Evolutionary conservation across 1,140 invertebrate species (phyloP).

Genomic region (Asbolus verrucosus): DNA sequence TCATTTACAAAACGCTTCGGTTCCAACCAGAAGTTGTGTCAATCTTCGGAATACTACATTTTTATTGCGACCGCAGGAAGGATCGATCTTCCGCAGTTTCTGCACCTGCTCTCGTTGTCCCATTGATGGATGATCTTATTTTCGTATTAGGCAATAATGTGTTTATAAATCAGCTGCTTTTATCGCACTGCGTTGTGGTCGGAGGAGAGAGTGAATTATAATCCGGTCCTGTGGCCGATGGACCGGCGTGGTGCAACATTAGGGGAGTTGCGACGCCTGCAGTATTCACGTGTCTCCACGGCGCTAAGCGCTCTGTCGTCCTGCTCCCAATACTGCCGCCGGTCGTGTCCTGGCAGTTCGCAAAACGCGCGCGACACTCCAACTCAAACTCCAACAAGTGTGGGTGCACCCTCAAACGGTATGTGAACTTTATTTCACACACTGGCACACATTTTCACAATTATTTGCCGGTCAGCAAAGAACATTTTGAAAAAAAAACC

Average conservation of each 20-base stretch:
- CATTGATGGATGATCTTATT: no score
- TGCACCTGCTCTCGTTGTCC: not conserved
- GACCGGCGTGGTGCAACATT: constrained; percentile 47
- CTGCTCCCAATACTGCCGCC: constrained; percentile 21
- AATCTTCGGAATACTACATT: constrained; percentile 13
- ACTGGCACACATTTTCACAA: no score
- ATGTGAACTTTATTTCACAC: constrained; percentile 23
- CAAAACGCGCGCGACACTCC: constrained; percentile 15
- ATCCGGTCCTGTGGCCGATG: constrained; percentile 34
- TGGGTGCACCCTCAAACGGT: constrained; percentile 21
- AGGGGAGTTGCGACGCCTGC: constrained; percentile 43
- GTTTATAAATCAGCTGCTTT: constrained; percentile 33
- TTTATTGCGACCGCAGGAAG: not conserved
- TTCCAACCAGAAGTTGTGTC: constrained; percentile 18
- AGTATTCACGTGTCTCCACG: constrained; percentile 43
- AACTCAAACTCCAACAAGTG: constrained; percentile 44
- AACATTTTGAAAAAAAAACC: no score
- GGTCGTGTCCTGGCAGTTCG: constrained; percentile 13
- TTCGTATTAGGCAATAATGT: no score
- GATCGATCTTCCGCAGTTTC: not conserved
- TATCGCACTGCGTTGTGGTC: constrained; percentile 26
- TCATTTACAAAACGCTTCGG: constrained; percentile 27
- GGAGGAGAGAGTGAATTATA: constrained; percentile 30
- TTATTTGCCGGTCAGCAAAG: no score
- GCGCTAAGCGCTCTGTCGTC: constrained; percentile 12